These are phyloP conservation scores for Lampris incognitus DNA, from an alignment of 2,113 vertebrate genomes.

Conservation along the genomic window DNA sequence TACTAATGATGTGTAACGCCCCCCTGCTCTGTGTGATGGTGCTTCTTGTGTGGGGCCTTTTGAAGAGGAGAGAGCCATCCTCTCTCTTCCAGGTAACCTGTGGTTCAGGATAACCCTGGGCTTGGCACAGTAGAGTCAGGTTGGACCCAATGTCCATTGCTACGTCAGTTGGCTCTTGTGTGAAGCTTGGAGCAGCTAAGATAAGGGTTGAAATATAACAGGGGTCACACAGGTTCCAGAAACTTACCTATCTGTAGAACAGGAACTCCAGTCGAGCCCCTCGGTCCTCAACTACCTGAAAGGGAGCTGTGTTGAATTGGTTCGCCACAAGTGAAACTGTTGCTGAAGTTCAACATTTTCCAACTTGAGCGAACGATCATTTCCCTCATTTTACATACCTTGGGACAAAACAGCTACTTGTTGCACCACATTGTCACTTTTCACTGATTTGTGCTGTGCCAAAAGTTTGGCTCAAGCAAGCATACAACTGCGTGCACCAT, in stretches of 20 bases:
- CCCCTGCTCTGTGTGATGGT: conserved; percentile 83
- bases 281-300: no score
- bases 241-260: background rate
- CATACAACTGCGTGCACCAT: no score
- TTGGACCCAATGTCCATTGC: conserved; percentile 90
- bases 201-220: conserved; percentile 22
- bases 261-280: no score
- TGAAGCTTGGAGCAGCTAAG: conserved; percentile 89
- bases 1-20: conserved; percentile 88
- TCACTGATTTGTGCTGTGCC: no score
- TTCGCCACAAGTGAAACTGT: no score
- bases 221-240: conserved; percentile 9
- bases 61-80: conserved; percentile 82
- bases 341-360: no score
- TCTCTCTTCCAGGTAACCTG: conserved; percentile 87
- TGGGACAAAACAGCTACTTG: no score
- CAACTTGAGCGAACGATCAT: no score
- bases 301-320: no score
- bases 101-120: conserved; percentile 89
- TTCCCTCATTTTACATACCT: no score
- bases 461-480: no score
- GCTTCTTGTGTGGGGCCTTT: conserved; percentile 78
- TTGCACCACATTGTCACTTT: no score
- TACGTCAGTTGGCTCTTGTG: conserved; percentile 84
- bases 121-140: conserved; percentile 86